These are phyloP conservation scores for Oreortyx pictus DNA, from an alignment of 2,797 vertebrate species.

Conservation along the genomic window DNA sequence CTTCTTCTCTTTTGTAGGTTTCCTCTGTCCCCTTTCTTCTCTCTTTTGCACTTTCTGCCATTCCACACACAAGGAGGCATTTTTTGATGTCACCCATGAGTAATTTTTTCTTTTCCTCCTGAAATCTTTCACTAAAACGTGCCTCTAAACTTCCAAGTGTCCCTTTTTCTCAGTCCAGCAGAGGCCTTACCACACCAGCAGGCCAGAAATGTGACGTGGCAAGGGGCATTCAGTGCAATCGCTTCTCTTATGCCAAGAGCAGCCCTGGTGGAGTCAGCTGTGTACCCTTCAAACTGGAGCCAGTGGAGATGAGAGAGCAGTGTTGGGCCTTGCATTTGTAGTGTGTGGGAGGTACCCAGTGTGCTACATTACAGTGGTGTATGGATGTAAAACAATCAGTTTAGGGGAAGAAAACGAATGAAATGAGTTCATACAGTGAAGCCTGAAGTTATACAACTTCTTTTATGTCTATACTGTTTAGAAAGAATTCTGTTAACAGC, in stretches of 20 bases:
- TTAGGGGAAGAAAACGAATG: rapidly evolving
- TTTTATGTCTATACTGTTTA: background rate
- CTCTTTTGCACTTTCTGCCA: background rate
- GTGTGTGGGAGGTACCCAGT: background rate
- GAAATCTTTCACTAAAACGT: background rate
- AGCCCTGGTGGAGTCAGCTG: background rate
- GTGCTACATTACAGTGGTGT: rapidly evolving
- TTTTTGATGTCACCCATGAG: background rate
- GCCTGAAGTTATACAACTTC: background rate
- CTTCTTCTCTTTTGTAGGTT: background rate
- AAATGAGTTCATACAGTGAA: background rate
- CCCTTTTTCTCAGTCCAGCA: background rate
- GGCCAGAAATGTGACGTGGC: background rate
- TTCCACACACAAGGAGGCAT: background rate
- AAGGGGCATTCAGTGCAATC: background rate
- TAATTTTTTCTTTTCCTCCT: background rate
- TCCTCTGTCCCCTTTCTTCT: background rate
- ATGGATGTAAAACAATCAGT: background rate
- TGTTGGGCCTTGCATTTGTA: background rate
- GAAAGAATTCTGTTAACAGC: background rate
- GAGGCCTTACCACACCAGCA: background rate
- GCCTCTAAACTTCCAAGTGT: background rate
- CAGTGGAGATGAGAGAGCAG: background rate
- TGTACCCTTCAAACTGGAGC: background rate
- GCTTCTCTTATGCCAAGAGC: background rate